These are phyloP conservation scores for Blastomussa wellsi DNA, from an alignment of 92 coral and sea anemone genomes.

Conservation along the genomic window DNA sequence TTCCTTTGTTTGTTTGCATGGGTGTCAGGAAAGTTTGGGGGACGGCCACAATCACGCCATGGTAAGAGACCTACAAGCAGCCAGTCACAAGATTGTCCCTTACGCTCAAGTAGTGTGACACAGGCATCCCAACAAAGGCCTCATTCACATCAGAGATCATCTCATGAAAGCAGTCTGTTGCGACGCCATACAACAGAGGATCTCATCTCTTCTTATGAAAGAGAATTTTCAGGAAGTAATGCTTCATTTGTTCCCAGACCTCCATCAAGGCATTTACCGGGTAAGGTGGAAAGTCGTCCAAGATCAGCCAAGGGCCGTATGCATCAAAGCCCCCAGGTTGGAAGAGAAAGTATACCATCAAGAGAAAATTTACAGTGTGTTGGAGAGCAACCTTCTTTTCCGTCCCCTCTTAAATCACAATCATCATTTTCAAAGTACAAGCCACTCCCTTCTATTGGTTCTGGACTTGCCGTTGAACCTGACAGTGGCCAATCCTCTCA, in stretches of 20 bases:
- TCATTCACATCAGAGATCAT: constrained; percentile 11
- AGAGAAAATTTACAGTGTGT: neutral
- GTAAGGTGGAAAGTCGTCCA: constrained; percentile 49
- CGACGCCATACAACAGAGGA: constrained; percentile 48
- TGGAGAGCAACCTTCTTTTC: constrained; percentile 37
- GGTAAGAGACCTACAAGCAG: constrained; percentile 48
- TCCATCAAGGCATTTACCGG: constrained; percentile 37
- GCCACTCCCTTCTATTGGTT: constrained; percentile 79
- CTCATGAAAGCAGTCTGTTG: constrained; percentile 14
- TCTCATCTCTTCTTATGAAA: constrained; percentile 1
- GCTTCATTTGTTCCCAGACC: constrained; percentile 61
- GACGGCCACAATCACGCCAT: constrained; percentile 14
- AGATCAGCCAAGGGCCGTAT: constrained; percentile 76
- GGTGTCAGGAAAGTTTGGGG: constrained; percentile 9
- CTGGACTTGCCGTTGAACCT: constrained; percentile 2
- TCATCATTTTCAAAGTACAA: constrained; percentile 79
- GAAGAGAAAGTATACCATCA: constrained; percentile 17
- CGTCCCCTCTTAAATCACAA: constrained; percentile 48
- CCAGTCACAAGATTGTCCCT: constrained; percentile 25
- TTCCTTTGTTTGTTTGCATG: neutral
- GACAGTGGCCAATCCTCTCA: neutral
- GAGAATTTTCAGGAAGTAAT: neutral
- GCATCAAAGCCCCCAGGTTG: constrained; percentile 41
- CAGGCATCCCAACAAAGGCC: constrained; percentile 13
- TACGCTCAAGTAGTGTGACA: neutral